These are phyloP conservation scores for Ochropleura plecta DNA, from an alignment of 2,888 invertebrate genomes.

Conservation along the genomic window DNA sequence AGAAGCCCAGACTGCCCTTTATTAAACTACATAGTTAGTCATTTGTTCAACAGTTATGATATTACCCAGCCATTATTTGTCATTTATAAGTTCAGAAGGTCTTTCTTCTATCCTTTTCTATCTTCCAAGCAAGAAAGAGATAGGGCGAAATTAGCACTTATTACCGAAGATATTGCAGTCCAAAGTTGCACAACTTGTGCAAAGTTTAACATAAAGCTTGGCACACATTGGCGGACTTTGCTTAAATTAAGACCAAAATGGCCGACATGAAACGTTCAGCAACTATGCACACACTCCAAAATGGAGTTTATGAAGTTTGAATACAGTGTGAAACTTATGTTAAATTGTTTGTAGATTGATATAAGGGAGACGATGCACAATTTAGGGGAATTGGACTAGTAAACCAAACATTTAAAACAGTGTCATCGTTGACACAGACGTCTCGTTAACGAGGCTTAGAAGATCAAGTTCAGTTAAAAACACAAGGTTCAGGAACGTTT, in stretches of 20 bases:
- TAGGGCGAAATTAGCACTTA: conserved; percentile 28
- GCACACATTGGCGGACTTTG: conserved; percentile 32
- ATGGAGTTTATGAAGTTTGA: conserved; percentile 23
- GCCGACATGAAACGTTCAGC: conserved; percentile 11
- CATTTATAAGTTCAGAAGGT: conserved; percentile 51
- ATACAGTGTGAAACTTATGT: conserved; percentile 10
- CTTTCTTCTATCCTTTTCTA: conserved; percentile 16
- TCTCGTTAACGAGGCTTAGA: background rate
- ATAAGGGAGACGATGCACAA: too few species aligned
- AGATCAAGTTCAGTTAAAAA: background rate
- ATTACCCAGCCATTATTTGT: conserved; percentile 55
- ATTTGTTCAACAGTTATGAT: conserved; percentile 56
- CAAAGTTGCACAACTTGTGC: conserved; percentile 57
- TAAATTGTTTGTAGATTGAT: conserved; percentile 3
- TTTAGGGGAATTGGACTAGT: background rate
- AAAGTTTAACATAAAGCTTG: conserved; percentile 56
- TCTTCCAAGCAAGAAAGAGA: conserved; percentile 23
- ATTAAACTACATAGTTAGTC: conserved; percentile 51
- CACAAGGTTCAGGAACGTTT: too few species aligned
- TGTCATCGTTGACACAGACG: background rate
- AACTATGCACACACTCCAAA: conserved; percentile 31
- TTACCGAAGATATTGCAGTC: conserved; percentile 52
- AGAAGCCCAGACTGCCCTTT: conserved; percentile 49
- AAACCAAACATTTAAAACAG: background rate
- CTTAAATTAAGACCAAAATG: conserved; percentile 8